These are phyloP conservation scores for Oncorhynchus mykiss DNA, from an alignment of 2,113 vertebrate species.

Conservation along the genomic window DNA sequence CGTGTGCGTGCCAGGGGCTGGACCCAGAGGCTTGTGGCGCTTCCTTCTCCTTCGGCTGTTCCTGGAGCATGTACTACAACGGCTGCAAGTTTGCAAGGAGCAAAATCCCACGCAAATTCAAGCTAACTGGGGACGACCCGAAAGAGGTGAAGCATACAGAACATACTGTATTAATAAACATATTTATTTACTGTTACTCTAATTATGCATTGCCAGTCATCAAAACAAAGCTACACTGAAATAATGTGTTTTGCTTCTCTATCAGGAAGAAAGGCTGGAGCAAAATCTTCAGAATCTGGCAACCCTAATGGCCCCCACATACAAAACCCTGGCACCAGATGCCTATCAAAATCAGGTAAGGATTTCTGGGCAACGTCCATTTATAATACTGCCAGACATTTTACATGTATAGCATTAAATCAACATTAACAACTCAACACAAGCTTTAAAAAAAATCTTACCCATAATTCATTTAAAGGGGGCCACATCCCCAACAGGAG, in stretches of 20 bases:
- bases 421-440: neutral
- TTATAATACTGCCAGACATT: neutral
- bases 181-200: too few species aligned
- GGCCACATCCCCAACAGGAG: too few species aligned
- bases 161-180: neutral
- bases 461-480: too few species aligned
- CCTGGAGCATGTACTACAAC: conserved; percentile 99
- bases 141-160: conserved; percentile 81
- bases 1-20: conserved; percentile 94
- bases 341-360: conserved; percentile 93
- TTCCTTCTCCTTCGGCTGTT: conserved; percentile 98
- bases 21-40: conserved; percentile 89
- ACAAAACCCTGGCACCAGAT: conserved; percentile 93
- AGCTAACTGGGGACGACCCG: conserved; percentile 88
- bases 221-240: neutral
- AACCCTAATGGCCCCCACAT: conserved; percentile 87
- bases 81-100: conserved; percentile 98
- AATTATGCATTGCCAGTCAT: neutral
- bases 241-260: conserved; percentile 12
- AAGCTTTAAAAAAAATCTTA: too few species aligned
- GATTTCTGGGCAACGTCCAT: conserved; percentile 1
- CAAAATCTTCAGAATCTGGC: conserved; percentile 87
- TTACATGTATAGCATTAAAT: neutral
- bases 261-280: conserved; percentile 92
- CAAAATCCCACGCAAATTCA: conserved; percentile 96